phyloP scores from a whole-genome alignment of 2,888 invertebrate species.

The Resseliella maxima region DNA sequence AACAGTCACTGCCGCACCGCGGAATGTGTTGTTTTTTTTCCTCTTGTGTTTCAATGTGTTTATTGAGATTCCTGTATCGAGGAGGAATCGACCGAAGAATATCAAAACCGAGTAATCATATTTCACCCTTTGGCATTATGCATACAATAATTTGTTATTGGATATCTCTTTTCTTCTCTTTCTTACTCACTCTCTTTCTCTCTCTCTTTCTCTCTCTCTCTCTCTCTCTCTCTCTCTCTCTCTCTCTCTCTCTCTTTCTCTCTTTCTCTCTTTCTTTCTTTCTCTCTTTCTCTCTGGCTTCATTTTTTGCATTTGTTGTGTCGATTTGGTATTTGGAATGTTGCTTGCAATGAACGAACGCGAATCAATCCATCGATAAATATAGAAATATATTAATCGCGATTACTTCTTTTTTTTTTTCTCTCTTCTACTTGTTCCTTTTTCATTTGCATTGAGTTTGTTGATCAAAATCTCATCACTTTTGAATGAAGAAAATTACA shows the following conservation, averaged over 20 bases:
- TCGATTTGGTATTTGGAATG: background rate
- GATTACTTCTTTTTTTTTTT: no score
- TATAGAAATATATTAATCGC: slow-evolving; percentile 33
- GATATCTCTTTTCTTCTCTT: background rate
- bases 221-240: background rate
- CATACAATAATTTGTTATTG: slow-evolving; percentile 49
- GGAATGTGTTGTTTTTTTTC: background rate
- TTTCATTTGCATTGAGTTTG: slow-evolving; percentile 47
- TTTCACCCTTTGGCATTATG: slow-evolving; percentile 54
- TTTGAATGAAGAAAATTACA: background rate
- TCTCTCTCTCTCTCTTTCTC: background rate
- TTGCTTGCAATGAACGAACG: slow-evolving; percentile 12
- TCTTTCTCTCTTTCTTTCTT: background rate
- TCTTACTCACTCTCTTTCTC: background rate
- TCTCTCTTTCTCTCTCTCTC: no score
- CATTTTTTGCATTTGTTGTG: no score
- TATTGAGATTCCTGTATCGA: background rate
- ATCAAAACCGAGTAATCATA: slow-evolving; percentile 51
- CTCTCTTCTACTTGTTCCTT: no score
- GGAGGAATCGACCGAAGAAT: slow-evolving; percentile 12
- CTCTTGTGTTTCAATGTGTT: background rate
- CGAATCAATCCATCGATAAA: slow-evolving; percentile 48
- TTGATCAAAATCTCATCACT: slow-evolving; percentile 55
- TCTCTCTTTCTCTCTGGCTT: background rate
- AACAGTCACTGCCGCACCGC: slow-evolving; percentile 32